A percentile compares a stretch with the other conserved stretches of the same genome.
Evolutionary conservation across 2,888 invertebrate species (phyloP).

Genomic region (Chrysolina haemoptera): DNA sequence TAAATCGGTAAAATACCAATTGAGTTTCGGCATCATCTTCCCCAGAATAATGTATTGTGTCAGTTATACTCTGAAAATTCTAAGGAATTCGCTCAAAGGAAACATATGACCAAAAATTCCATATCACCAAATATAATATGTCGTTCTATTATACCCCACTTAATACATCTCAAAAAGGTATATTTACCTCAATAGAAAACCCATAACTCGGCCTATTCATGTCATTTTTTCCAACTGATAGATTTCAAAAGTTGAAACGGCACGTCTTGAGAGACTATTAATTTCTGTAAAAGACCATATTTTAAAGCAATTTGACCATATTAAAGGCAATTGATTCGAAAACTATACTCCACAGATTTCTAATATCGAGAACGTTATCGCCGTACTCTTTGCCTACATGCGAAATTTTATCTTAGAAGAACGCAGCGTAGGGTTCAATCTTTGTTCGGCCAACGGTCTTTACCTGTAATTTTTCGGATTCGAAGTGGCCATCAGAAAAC

Average conservation of each 20-base stretch:
- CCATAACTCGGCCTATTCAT: constrained; percentile 41
- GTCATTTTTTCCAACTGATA: constrained; percentile 44
- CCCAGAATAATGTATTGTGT: background rate
- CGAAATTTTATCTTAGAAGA: constrained; percentile 1
- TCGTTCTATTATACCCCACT: constrained; percentile 45
- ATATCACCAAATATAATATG: constrained; percentile 41
- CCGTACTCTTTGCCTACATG: too few species aligned
- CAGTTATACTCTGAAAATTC: background rate
- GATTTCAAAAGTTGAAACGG: constrained; percentile 43
- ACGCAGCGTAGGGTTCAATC: background rate
- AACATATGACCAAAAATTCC: constrained; percentile 37
- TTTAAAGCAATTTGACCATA: constrained; percentile 69
- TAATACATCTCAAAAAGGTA: constrained; percentile 47
- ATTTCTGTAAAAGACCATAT: constrained; percentile 63
- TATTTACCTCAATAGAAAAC: constrained; percentile 42
- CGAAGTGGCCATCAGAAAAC: constrained; percentile 48
- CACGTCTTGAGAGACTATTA: constrained; percentile 59
- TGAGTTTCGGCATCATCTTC: background rate
- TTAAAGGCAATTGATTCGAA: constrained; percentile 66
- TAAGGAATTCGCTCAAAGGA: constrained; percentile 13
- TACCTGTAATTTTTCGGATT: constrained; percentile 25
- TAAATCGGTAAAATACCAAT: too few species aligned
- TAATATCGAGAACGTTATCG: background rate
- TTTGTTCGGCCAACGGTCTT: background rate
- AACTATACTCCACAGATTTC: constrained; percentile 15